These are phyloP conservation scores for Capreolus pygargus DNA, from an alignment of 2,113 vertebrate species.

Conservation along the genomic window DNA sequence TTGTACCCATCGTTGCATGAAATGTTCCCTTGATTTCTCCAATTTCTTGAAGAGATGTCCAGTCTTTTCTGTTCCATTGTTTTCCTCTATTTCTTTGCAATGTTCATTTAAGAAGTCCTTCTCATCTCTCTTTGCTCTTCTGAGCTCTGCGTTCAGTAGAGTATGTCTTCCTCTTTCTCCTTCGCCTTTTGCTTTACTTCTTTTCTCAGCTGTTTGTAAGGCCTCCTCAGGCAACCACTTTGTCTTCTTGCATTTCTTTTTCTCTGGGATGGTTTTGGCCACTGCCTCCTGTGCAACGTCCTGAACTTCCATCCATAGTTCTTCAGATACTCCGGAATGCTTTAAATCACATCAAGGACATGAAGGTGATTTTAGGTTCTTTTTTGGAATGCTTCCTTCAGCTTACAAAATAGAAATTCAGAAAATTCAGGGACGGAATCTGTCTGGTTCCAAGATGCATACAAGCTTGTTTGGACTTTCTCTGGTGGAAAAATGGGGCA, in stretches of 20 bases:
- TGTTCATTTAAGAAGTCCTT: background rate
- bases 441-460: background rate
- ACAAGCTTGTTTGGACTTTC: background rate
- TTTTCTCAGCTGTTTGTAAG: background rate
- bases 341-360: background rate
- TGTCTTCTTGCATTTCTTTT: background rate
- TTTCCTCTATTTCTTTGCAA: background rate
- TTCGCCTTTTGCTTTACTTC: background rate
- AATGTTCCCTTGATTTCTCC: background rate
- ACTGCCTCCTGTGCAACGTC: background rate
- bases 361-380: background rate
- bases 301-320: background rate
- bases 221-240: background rate
- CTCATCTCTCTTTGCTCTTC: background rate
- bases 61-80: background rate
- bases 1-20: background rate
- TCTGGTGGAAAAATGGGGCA: background rate
- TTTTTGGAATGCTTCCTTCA: background rate
- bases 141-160: background rate
- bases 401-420: background rate
- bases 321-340: background rate
- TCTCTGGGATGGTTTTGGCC: background rate
- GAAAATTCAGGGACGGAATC: background rate
- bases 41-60: background rate
- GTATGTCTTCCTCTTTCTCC: background rate